Conservation (phyloP, 1,140 invertebrate species). For the Euschistus heros region DNA sequence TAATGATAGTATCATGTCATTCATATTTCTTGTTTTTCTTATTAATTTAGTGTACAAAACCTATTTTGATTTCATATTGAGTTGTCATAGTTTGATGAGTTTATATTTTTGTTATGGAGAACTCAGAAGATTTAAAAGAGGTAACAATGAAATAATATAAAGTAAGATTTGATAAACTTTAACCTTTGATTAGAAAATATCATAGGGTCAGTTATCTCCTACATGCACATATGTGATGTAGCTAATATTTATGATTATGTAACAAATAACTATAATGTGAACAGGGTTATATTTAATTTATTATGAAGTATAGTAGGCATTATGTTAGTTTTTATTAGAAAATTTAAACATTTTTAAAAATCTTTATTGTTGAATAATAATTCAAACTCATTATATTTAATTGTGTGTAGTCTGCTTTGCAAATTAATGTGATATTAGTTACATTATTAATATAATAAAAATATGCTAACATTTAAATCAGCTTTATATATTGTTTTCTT, state of each 20-base stretch:
- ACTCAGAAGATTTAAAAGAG: slow-evolving; percentile 1
- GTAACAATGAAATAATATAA: neutral
- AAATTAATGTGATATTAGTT: neutral
- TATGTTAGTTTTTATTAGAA: neutral
- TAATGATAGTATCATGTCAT: too few species aligned
- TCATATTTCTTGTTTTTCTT: too few species aligned
- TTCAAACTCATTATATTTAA: too few species aligned
- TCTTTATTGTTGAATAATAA: too few species aligned
- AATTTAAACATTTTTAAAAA: too few species aligned
- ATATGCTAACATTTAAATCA: neutral
- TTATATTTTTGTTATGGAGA: neutral
- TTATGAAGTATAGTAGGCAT: neutral
- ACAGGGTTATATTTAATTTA: neutral
- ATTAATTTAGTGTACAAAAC: too few species aligned
- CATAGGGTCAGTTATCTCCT: too few species aligned
- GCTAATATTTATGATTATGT: neutral
- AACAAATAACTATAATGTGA: neutral
- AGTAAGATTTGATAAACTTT: neutral
- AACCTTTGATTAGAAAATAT: neutral
- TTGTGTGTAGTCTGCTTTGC: neutral
- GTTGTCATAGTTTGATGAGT: neutral
- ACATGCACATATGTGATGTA: too few species aligned
- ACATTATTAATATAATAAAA: neutral
- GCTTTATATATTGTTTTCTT: neutral
- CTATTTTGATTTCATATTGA: too few species aligned